These are phyloP conservation scores for Boulengerochromis microlepis DNA, from an alignment of 2,113 vertebrate species.

Conservation along the genomic window DNA sequence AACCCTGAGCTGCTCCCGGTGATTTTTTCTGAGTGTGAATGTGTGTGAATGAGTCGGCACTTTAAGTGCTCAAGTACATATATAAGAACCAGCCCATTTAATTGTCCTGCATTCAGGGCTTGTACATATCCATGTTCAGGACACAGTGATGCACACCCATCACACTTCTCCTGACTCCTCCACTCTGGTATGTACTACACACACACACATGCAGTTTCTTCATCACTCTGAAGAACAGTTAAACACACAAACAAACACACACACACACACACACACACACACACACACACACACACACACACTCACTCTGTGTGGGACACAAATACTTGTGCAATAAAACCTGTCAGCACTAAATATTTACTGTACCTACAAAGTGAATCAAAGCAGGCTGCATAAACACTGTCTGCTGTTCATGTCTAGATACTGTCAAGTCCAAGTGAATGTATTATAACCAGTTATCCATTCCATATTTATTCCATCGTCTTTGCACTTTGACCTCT, in stretches of 20 bases:
- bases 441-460: not conserved
- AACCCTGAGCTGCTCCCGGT: not conserved
- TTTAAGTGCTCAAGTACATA: not conserved
- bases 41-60: not conserved
- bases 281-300: too few species aligned
- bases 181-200: not conserved
- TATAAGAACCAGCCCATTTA: not conserved
- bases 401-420: not conserved
- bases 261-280: fast-evolving
- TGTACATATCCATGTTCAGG: not conserved
- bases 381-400: not conserved
- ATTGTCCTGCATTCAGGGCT: not conserved
- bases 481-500: not conserved
- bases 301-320: not conserved
- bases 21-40: not conserved
- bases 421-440: not conserved
- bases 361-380: not conserved
- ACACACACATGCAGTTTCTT: not conserved
- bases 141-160: not conserved
- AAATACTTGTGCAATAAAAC: not conserved
- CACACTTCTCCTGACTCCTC: fast-evolving
- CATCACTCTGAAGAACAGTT: not conserved
- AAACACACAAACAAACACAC: too few species aligned
- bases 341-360: not conserved
- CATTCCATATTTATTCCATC: fast-evolving